A percentile compares a stretch with the other conserved stretches of the same genome.
Conservation (phyloP, 1,140 invertebrate genomes). For the Bombus pascuorum region DNA sequence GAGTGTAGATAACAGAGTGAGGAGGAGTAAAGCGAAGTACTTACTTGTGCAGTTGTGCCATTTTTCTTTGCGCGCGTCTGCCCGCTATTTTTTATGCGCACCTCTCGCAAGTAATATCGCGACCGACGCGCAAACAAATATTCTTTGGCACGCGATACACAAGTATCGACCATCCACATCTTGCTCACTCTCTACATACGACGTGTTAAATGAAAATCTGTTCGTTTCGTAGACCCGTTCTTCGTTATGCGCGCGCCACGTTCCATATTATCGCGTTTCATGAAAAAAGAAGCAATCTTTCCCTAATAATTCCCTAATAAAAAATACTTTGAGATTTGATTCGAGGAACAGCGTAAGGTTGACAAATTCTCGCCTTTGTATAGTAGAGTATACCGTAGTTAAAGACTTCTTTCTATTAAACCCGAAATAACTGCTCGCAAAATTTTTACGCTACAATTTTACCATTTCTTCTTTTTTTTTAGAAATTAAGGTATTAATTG, state of each 20-base stretch:
- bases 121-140: slow-evolving; percentile 35
- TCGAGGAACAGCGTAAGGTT: too few relatives aligned
- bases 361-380: too few relatives aligned
- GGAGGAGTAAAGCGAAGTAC: slow-evolving; percentile 55
- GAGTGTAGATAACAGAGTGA: slow-evolving; percentile 61
- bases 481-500: too few relatives aligned
- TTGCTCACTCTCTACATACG: background rate
- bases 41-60: slow-evolving; percentile 66
- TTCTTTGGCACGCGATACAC: slow-evolving; percentile 44
- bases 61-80: slow-evolving; percentile 71
- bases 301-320: background rate
- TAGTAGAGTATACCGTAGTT: too few relatives aligned
- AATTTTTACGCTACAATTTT: too few relatives aligned
- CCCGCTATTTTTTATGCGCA: slow-evolving; percentile 46
- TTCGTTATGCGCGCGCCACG: too few relatives aligned
- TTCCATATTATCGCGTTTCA: background rate
- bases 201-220: slow-evolving; percentile 18
- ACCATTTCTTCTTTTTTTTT: too few relatives aligned
- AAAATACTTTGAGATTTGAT: too few relatives aligned
- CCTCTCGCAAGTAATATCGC: slow-evolving; percentile 31
- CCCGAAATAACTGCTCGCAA: too few relatives aligned
- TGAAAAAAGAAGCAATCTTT: background rate
- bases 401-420: too few relatives aligned
- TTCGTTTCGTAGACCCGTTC: too few relatives aligned
- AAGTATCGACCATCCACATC: background rate